Evolutionary conservation across 2,113 vertebrate species (phyloP), one percentile per base, ranked within the genome.

Genomic region (Axis porcinus): DNA sequence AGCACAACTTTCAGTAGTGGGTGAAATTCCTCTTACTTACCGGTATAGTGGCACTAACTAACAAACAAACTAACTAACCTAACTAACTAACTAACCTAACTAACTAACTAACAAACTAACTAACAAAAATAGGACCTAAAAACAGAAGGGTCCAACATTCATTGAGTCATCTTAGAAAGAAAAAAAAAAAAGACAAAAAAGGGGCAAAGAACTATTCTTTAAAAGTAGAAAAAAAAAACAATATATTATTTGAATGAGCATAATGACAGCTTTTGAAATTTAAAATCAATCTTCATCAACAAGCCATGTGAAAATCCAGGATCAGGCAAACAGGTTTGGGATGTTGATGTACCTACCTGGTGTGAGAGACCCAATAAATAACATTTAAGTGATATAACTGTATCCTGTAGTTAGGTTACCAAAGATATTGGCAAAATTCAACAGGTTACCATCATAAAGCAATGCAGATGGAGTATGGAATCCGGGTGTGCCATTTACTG

Each of bases 181-280:
- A 78, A 91, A 36, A 67, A 36, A 67, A 91, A 60, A 54, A n/a
- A 45, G 40, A 47, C 43, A 47, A 30, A 74, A 92, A 54, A 52
- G 10, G 16, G 30, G 1, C 23, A 70, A 92, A 92, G 6, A 90
- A 57, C 54, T 58, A 4, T 76, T 54, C 47, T 86, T 90, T 84
- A 43, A 60, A 91, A 58, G n/a, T 40, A 60, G 0, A 21, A 6
- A 23, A 23, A 23, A 23, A 91, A 83, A 64, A 30, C 16, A 92
- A 78, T 58, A 43, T 36, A 23, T 45, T 33, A 89, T 60, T 79
- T 28, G 2, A 10, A 36, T 74, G 64, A 92, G 21, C 87, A 40
- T 76, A 85, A 81, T 50, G 58, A 87, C 57, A 89, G 13, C 25
- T 86, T 96, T 94, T 92, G 47, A 94, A 93, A 43, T 91, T 94